These are phyloP conservation scores for Schizopygopsis pylzovi DNA, from an alignment of 2,797 vertebrate genomes.

Conservation along the genomic window DNA sequence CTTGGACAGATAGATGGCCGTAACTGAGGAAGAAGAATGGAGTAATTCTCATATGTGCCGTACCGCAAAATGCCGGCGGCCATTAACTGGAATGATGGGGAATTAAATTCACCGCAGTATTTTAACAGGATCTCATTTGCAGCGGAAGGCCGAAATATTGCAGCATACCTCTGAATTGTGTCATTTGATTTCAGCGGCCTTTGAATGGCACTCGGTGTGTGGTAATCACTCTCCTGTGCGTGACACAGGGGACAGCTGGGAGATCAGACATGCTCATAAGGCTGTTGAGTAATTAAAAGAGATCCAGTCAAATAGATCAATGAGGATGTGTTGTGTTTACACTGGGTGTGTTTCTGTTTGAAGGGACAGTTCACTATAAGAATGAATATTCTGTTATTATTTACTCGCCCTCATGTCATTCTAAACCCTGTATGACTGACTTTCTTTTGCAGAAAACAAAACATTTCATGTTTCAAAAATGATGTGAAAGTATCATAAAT, in stretches of 20 bases:
- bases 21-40: slow-evolving; percentile 64
- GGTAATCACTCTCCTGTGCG: background rate
- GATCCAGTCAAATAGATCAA: slow-evolving; percentile 33
- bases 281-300: slow-evolving; percentile 39
- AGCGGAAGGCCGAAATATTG: slow-evolving; percentile 54
- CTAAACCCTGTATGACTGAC: background rate
- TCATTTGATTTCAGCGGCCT: slow-evolving; percentile 7
- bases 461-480: background rate
- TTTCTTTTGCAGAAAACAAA: background rate
- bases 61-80: slow-evolving; percentile 66
- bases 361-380: background rate
- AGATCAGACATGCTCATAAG: slow-evolving; percentile 27
- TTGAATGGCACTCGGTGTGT: slow-evolving; percentile 36
- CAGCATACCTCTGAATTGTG: slow-evolving; percentile 44
- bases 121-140: slow-evolving; percentile 59
- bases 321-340: slow-evolving; percentile 19
- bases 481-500: background rate
- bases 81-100: slow-evolving; percentile 61
- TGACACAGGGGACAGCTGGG: slow-evolving; percentile 9
- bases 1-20: slow-evolving; percentile 65
- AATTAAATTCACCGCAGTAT: slow-evolving; percentile 58
- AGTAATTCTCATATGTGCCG: slow-evolving; percentile 64
- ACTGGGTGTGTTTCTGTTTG: background rate
- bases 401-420: background rate
- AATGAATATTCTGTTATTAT: background rate